These are phyloP conservation scores for Bembecia ichneumoniformis DNA, from an alignment of 2,888 invertebrate species.

Conservation along the genomic window DNA sequence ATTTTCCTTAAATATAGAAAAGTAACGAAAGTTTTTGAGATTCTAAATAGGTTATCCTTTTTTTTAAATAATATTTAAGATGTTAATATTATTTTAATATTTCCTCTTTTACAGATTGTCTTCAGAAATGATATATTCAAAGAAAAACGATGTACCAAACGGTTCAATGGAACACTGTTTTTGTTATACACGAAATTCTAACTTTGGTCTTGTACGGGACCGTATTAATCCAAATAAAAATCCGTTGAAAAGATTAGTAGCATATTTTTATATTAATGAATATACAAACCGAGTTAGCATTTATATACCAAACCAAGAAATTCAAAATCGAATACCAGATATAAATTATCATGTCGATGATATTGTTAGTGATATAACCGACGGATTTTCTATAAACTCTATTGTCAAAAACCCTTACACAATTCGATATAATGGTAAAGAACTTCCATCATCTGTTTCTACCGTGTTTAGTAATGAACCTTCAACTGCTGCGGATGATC, in stretches of 20 bases:
- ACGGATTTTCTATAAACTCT: neutral
- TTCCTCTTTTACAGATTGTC: neutral
- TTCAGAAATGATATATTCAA: neutral
- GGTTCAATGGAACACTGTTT: neutral
- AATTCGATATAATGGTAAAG: no score
- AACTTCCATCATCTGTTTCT: slow-evolving; percentile 4
- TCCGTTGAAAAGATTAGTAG: neutral
- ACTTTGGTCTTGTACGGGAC: neutral
- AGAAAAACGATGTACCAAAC: neutral
- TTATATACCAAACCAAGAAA: slow-evolving; percentile 31
- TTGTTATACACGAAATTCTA: neutral
- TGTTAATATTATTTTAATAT: neutral
- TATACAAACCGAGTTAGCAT: slow-evolving; percentile 19
- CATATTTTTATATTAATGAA: slow-evolving; percentile 20
- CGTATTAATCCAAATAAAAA: neutral
- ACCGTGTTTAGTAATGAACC: no score
- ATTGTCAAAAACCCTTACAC: no score
- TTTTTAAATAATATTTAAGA: neutral
- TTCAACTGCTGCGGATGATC: no score
- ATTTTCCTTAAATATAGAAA: no score
- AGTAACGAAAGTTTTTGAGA: no score
- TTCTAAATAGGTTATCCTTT: no score
- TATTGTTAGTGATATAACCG: neutral
- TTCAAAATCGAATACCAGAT: slow-evolving; percentile 39
- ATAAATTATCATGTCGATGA: slow-evolving; percentile 26